Conservation (phyloP, 2,888 invertebrate species). For the Gerris lacustris region DNA sequence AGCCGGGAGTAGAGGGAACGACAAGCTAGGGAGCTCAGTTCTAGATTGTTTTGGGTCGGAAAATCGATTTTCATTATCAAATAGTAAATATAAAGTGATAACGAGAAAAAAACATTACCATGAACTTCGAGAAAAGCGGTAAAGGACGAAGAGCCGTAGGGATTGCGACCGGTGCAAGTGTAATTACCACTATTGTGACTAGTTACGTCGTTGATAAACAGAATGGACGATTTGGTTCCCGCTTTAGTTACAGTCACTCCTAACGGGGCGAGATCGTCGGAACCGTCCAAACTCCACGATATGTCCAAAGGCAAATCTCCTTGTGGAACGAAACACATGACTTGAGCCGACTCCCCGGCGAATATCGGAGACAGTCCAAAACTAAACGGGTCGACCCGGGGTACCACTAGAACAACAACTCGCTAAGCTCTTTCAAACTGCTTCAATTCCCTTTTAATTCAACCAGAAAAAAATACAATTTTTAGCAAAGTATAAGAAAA, state of each 20-base stretch:
- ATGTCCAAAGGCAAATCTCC: conserved; percentile 64
- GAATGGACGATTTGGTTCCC: conserved; percentile 39
- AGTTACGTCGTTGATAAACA: conserved; percentile 28
- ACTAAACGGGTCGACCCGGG: conserved; percentile 56
- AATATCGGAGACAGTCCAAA: conserved; percentile 56
- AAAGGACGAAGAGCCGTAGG: conserved; percentile 43
- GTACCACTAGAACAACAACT: conserved; percentile 32
- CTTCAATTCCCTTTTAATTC: too few relatives aligned
- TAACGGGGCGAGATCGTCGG: conserved; percentile 35
- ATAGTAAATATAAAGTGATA: too few relatives aligned
- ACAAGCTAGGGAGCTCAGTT: background rate
- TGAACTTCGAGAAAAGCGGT: conserved; percentile 46
- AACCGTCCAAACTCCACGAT: conserved; percentile 47
- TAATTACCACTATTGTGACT: conserved; percentile 41
- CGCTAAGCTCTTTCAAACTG: too few relatives aligned
- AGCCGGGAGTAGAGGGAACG: background rate
- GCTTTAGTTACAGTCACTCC: conserved; percentile 37
- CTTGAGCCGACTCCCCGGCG: conserved; percentile 55
- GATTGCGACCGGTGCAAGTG: conserved; percentile 46
- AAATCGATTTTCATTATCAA: too few relatives aligned
- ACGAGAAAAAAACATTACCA: conserved; percentile 38
- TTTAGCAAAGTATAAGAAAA: too few relatives aligned
- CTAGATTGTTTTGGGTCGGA: background rate
- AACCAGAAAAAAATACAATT: too few relatives aligned
- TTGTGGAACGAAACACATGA: conserved; percentile 55